These are phyloP conservation scores for Drosophila rufa DNA, from an alignment of 1,140 invertebrate species.

Conservation along the genomic window DNA sequence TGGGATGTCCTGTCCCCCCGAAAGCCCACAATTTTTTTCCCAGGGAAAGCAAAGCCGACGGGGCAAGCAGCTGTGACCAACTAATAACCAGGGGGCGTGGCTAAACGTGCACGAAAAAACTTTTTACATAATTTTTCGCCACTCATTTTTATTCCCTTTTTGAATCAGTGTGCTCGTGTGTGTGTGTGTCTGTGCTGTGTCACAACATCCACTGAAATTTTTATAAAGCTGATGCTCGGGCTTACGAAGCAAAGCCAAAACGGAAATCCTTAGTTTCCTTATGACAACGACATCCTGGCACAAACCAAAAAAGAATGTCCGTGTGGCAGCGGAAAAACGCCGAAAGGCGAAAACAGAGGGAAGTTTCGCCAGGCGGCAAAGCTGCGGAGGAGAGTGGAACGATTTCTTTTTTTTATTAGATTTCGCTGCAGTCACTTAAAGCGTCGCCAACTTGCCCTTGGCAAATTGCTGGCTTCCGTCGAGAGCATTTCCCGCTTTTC, in stretches of 20 bases:
- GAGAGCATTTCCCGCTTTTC: conserved; percentile 25
- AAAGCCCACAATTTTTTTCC: neutral
- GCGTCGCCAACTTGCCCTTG: conserved; percentile 43
- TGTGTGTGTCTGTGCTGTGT: conserved; percentile 38
- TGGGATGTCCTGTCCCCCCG: neutral
- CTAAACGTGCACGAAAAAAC: conserved; percentile 58
- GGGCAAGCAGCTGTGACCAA: conserved; percentile 65
- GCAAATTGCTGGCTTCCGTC: conserved; percentile 54
- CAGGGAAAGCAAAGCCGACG: neutral
- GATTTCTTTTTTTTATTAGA: conserved; percentile 54
- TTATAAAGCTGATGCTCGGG: conserved; percentile 51
- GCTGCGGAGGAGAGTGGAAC: conserved; percentile 20
- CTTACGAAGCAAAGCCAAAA: conserved; percentile 59
- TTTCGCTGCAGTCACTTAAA: conserved; percentile 52
- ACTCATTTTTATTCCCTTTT: conserved; percentile 32
- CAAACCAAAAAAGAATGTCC: conserved; percentile 36
- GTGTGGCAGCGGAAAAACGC: conserved; percentile 7
- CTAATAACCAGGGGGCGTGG: conserved; percentile 55
- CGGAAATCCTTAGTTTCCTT: conserved; percentile 69
- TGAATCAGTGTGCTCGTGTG: neutral
- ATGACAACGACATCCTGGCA: conserved; percentile 64
- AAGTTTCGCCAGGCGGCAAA: conserved; percentile 37
- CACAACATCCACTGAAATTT: conserved; percentile 60
- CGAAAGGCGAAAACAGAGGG: conserved; percentile 19
- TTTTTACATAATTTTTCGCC: conserved; percentile 67